Conservation (phyloP, 64 coral and sea anemone genomes). For the Hydrozoanthus tunicans region DNA sequence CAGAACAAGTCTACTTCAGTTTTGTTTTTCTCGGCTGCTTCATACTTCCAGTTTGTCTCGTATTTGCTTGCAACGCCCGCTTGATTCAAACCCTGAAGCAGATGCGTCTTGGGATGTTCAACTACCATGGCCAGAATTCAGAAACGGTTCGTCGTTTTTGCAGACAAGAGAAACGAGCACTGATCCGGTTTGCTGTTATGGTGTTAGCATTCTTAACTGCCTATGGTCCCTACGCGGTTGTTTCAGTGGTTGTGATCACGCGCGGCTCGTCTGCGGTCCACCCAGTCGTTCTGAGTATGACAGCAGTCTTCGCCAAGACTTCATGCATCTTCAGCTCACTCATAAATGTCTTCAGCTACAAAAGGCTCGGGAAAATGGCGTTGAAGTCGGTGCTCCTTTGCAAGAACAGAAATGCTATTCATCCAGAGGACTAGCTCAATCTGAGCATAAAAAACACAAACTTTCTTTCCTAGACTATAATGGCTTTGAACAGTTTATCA, state of each 20-base stretch:
- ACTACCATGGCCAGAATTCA: neutral
- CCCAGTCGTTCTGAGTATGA: conserved; percentile 7
- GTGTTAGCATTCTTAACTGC: neutral
- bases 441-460: no score
- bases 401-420: neutral
- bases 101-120: neutral
- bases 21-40: conserved; percentile 55
- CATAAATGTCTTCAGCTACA: neutral
- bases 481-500: no score
- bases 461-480: no score
- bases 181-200: neutral
- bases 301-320: neutral
- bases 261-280: neutral
- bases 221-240: neutral
- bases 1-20: conserved; percentile 42
- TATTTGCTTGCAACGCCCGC: neutral
- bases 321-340: neutral
- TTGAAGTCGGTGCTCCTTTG: neutral
- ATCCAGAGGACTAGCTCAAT: neutral
- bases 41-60: conserved; percentile 47
- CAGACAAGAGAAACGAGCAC: neutral
- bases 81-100: neutral
- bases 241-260: neutral
- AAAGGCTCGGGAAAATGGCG: neutral
- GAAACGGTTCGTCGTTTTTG: neutral